These are phyloP conservation scores for Erinaceus europaeus DNA, from an alignment of 2,113 vertebrate species.

Conservation along the genomic window DNA sequence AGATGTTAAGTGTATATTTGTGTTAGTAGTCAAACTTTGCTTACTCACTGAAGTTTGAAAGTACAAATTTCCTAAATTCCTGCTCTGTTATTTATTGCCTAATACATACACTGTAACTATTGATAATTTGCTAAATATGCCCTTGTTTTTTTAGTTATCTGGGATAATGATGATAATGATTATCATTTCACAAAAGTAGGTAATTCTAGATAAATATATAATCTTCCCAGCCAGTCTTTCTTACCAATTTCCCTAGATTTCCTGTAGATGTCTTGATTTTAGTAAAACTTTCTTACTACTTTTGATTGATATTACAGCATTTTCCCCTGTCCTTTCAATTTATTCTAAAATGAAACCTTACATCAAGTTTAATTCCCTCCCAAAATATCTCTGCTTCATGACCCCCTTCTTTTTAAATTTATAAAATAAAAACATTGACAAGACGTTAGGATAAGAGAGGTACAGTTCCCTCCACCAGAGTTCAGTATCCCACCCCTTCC, in stretches of 20 bases:
- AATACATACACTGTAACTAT: not conserved
- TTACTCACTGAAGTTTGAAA: not conserved
- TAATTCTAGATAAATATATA: not conserved
- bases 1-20: not conserved
- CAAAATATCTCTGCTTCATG: accelerated
- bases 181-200: too few species aligned
- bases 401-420: too few species aligned
- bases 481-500: too few species aligned
- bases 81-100: not conserved
- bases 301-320: not conserved
- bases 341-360: not conserved
- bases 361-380: not conserved
- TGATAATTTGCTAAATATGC: not conserved
- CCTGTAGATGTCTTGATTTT: not conserved
- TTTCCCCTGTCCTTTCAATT: not conserved
- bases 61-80: not conserved
- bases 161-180: too few species aligned
- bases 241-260: not conserved
- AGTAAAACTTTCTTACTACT: not conserved
- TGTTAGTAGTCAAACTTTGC: not conserved
- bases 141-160: too few species aligned
- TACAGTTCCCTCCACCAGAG: too few species aligned
- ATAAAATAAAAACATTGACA: too few species aligned
- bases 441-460: too few species aligned
- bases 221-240: not conserved